Base-by-base conservation (phyloP, 2,888 invertebrate species). In the Hedychridium roseum region DNA sequence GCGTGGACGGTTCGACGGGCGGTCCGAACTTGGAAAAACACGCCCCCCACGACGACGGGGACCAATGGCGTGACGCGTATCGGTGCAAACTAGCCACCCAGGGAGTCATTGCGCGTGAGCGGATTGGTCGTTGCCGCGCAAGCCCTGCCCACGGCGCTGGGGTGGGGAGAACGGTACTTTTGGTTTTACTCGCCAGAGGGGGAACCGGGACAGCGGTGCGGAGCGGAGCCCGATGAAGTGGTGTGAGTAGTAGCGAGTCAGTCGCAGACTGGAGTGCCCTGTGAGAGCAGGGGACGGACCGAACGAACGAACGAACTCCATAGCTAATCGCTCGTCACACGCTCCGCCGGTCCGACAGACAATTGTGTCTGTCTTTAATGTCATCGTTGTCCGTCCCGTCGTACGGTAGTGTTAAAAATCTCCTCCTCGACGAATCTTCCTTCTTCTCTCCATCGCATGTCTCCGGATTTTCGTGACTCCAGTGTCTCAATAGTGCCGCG, bases 181-280 rank as follows among this genome's bases (percentile, higher is more conserved):
- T 81, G 81, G 80, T 79, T 80, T 81, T 60, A 79, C 80, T 78
- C 78, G 64, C 79, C 73, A 78, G 80, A 78, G 73, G 81, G 76
- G 64, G 62, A 64, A 55, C 53, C 46, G 62, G 54, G 65, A 65
- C 58, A 81, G 70, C 57, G 64, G 45, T 51, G 56, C 61, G 58
- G 56, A 63, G 64, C 57, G 52, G 69, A 64, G 70, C 57, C 65
- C 68, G 70, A 63, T 75, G 72, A 73, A 73, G 73, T 76, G 73
- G 78, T 78, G 77, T 76, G 79, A 74, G 78, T 75, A 73, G 65
- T 69, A 58, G 64, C 69, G 68, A 74, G 77, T 76, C 76, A 78
- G 78, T 78, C 78, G 78, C 74, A 70, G 78, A 73, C 78, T 74
- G 77, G 78, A 75, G 76, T 71, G 78, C 75, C 74, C 76, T 72